Evolutionary conservation across 1,140 invertebrate species (phyloP).

Genomic region (Campoletis sonorensis): DNA sequence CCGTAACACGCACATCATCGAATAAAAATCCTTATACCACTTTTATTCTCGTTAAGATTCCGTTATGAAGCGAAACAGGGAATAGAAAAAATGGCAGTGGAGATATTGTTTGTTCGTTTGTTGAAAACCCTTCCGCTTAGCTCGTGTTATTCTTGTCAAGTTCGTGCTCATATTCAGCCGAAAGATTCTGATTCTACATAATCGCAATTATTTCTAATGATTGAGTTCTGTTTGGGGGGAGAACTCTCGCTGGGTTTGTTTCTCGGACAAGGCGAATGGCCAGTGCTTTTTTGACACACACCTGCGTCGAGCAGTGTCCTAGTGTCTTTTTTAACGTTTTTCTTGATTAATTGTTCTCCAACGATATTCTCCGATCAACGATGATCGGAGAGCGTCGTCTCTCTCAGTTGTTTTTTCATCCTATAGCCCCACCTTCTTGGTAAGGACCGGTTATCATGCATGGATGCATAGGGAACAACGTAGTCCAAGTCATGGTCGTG

Average conservation of each 20-base stretch:
- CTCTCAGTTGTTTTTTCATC: constrained; percentile 64
- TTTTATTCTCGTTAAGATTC: constrained; percentile 41
- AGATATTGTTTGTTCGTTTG: constrained; percentile 34
- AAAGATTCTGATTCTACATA: not conserved
- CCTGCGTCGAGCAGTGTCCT: not conserved
- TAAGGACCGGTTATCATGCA: constrained; percentile 89
- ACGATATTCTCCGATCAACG: not conserved
- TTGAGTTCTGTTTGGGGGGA: not conserved
- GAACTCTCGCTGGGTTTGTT: not conserved
- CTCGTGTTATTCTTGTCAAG: constrained; percentile 18
- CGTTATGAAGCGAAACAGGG: constrained; percentile 56
- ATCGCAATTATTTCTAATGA: not conserved
- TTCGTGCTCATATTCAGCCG: not conserved
- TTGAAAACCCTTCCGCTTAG: constrained; percentile 28
- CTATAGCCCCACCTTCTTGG: constrained; percentile 80
- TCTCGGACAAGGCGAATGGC: not conserved
- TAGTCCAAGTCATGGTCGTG: constrained; percentile 90
- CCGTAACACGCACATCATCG: not conserved
- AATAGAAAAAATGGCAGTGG: constrained; percentile 71
- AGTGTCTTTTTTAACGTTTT: not conserved
- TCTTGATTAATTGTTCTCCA: not conserved
- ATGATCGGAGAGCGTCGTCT: not conserved
- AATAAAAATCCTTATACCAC: constrained; percentile 15
- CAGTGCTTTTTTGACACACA: not conserved
- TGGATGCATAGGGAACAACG: constrained; percentile 89